Percentiles rank a stretch among this genome's conserved stretches.
These are phyloP conservation scores for Gryllus longicercus DNA, from an alignment of 2,888 invertebrate genomes.

Conservation along the genomic window DNA sequence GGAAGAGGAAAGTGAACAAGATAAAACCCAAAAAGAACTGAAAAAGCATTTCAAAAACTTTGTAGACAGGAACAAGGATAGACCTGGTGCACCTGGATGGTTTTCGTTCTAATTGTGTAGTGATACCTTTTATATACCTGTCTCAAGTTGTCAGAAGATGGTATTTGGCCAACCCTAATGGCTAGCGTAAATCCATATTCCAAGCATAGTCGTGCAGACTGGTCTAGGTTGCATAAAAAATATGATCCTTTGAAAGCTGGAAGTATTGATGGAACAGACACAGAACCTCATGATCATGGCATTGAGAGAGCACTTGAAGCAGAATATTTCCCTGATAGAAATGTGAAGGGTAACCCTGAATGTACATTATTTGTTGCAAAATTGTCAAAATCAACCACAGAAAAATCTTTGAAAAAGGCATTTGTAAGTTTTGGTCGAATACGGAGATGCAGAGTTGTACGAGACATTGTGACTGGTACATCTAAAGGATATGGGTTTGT, in stretches of 20 bases:
- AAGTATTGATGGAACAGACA: conserved; percentile 84
- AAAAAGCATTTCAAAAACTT: conserved; percentile 60
- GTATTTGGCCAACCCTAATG: neutral
- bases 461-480: conserved; percentile 78
- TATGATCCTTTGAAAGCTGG: conserved; percentile 81
- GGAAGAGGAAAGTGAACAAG: conserved; percentile 47
- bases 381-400: conserved; percentile 62
- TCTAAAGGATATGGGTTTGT: conserved; percentile 82
- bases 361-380: conserved; percentile 73
- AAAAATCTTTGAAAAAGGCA: conserved; percentile 56
- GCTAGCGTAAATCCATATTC: neutral
- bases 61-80: conserved; percentile 61
- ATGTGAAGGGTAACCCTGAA: conserved; percentile 64
- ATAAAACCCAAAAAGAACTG: conserved; percentile 60
- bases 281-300: conserved; percentile 75
- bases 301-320: conserved; percentile 67
- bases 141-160: too few relatives aligned
- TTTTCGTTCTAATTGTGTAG: conserved; percentile 58
- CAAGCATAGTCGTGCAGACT: conserved; percentile 40
- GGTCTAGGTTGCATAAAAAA: conserved; percentile 56
- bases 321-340: conserved; percentile 62
- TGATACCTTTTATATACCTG: neutral
- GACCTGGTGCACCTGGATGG: conserved; percentile 75
- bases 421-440: conserved; percentile 66
- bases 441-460: conserved; percentile 60